phyloP scores from a whole-genome alignment of 2,888 invertebrate species.

The Drosophila niveifrons region DNA sequence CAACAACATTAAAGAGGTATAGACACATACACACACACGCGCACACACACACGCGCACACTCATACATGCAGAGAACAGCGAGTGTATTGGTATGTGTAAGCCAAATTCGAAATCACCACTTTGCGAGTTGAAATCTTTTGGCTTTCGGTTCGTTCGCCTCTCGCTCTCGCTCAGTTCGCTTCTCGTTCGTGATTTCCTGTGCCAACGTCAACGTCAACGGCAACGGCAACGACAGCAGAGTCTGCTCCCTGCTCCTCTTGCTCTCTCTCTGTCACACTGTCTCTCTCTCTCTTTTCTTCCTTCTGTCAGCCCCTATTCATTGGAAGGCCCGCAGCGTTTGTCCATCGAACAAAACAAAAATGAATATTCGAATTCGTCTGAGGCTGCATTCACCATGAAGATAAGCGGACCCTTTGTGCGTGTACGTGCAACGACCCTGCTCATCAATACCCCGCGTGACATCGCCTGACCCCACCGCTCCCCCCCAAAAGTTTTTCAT shows the following conservation, averaged over 20 bases:
- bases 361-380: constrained; percentile 15
- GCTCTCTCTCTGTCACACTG: background rate
- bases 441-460: constrained; percentile 9
- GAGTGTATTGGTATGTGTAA: constrained; percentile 43
- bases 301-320: background rate
- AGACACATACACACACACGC: constrained; percentile 40
- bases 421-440: constrained; percentile 20
- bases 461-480: background rate
- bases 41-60: constrained; percentile 22
- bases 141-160: constrained; percentile 56
- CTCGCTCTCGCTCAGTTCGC: constrained; percentile 61
- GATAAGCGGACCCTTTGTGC: constrained; percentile 20
- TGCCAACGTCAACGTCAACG: constrained; percentile 4
- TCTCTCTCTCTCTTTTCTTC: background rate
- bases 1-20: constrained; percentile 75
- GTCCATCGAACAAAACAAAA: constrained; percentile 4
- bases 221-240: constrained; percentile 2
- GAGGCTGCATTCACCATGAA: constrained; percentile 30
- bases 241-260: constrained; percentile 5
- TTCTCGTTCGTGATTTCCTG: constrained; percentile 64
- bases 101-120: constrained; percentile 76
- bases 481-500: background rate
- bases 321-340: background rate
- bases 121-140: constrained; percentile 77
- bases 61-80: constrained; percentile 11